Percentiles rank a stretch among this genome's conserved stretches.
phyloP scores from a whole-genome alignment of 2,888 invertebrate genomes.

The Catocala sponsa region DNA sequence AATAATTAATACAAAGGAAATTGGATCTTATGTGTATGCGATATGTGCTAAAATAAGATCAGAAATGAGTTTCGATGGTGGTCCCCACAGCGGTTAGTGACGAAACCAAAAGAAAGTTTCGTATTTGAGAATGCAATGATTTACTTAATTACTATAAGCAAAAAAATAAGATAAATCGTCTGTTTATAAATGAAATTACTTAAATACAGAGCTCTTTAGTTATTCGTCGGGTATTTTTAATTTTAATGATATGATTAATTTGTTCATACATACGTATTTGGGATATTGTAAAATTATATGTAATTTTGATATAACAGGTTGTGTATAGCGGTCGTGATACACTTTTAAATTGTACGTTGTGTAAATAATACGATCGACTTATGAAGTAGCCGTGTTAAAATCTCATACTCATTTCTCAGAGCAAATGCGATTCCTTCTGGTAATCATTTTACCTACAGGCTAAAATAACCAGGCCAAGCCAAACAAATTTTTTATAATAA shows the following conservation, averaged over 20 bases:
- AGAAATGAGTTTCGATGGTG: slow-evolving; percentile 54
- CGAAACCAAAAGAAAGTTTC: slow-evolving; percentile 58
- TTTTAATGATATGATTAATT: slow-evolving; percentile 42
- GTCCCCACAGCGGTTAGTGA: slow-evolving; percentile 55
- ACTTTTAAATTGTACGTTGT: slow-evolving; percentile 8
- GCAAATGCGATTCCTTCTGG: background rate
- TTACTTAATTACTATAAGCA: slow-evolving; percentile 53
- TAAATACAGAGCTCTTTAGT: slow-evolving; percentile 40
- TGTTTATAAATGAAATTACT: slow-evolving; percentile 43
- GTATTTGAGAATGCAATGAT: slow-evolving; percentile 58
- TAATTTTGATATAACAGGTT: slow-evolving; percentile 38
- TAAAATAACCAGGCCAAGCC: no score
- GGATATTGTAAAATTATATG: slow-evolving; percentile 38
- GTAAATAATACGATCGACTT: slow-evolving; percentile 8
- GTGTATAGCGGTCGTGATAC: slow-evolving; percentile 4
- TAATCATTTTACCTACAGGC: no score
- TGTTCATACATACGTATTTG: slow-evolving; percentile 27
- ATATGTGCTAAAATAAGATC: slow-evolving; percentile 15
- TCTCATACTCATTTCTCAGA: background rate
- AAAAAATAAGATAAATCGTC: slow-evolving; percentile 31
- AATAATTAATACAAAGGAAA: slow-evolving; percentile 9
- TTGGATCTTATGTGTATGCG: slow-evolving; percentile 1
- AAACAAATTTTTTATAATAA: no score
- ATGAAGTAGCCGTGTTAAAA: slow-evolving; percentile 1
- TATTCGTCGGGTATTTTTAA: slow-evolving; percentile 37